A percentile compares a stretch with the other conserved stretches of the same genome.
These are phyloP conservation scores for Forbesichthys papilliferus DNA, from an alignment of 2,113 vertebrate species.

Conservation along the genomic window DNA sequence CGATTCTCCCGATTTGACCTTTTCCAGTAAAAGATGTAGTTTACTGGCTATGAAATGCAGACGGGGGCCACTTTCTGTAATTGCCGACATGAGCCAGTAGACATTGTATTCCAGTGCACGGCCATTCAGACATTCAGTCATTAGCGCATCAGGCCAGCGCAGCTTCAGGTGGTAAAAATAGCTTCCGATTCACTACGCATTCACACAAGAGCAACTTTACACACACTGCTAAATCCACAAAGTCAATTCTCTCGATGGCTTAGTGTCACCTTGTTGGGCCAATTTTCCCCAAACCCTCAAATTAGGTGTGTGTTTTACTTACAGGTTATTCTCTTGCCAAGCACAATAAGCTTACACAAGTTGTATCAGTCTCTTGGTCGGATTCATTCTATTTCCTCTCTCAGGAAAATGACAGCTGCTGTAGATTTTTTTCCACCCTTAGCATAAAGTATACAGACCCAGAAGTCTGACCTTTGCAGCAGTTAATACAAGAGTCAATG, in stretches of 20 bases:
- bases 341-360: constrained; percentile 21
- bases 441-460: constrained; percentile 14
- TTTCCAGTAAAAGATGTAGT: constrained; percentile 61
- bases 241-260: constrained; percentile 42
- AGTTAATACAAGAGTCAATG: constrained; percentile 34
- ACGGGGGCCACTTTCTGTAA: constrained; percentile 36
- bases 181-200: constrained; percentile 34
- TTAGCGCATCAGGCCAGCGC: constrained; percentile 42
- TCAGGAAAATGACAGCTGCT: constrained; percentile 7
- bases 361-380: constrained; percentile 41
- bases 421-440: constrained; percentile 32
- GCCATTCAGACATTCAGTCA: constrained; percentile 38
- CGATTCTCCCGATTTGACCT: constrained; percentile 63
- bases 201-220: constrained; percentile 35
- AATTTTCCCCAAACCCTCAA: constrained; percentile 51
- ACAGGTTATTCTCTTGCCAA: constrained; percentile 17
- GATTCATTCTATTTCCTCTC: constrained; percentile 20
- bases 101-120: constrained; percentile 45
- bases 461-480: constrained; percentile 24
- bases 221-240: constrained; percentile 43
- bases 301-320: constrained; percentile 42
- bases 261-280: constrained; percentile 39
- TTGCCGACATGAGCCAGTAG: constrained; percentile 59
- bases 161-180: constrained; percentile 49
- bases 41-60: constrained; percentile 44